Evolutionary conservation across 2,888 invertebrate genomes (phyloP).

Genomic region (Trachelus stipa): DNA sequence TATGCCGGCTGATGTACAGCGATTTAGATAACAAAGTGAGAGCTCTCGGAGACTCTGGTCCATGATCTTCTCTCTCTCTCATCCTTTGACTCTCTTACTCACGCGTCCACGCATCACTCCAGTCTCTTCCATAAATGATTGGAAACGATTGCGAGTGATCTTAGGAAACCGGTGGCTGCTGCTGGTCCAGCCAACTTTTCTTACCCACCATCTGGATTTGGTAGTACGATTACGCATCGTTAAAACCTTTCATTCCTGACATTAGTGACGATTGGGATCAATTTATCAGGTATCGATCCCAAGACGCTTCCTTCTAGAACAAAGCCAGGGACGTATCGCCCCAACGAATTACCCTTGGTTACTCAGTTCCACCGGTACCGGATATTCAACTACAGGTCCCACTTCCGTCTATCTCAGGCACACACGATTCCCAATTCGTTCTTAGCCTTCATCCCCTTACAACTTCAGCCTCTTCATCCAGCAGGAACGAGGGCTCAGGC

Average conservation of each 20-base stretch:
- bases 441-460: neutral
- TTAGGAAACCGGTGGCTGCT: neutral
- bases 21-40: conserved; percentile 43
- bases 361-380: neutral
- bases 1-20: conserved; percentile 36
- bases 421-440: neutral
- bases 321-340: neutral
- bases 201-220: neutral
- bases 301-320: neutral
- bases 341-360: neutral
- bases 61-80: conserved; percentile 35
- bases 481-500: neutral
- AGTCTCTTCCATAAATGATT: neutral
- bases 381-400: neutral
- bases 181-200: neutral
- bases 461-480: neutral
- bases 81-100: neutral
- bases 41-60: neutral
- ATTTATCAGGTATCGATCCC: neutral
- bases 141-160: neutral
- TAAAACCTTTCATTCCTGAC: conserved; percentile 5
- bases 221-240: neutral
- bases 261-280: neutral
- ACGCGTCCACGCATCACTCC: neutral
- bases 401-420: neutral